Base-by-base conservation (phyloP, 2,113 vertebrate genomes). In the Lepus europaeus region DNA sequence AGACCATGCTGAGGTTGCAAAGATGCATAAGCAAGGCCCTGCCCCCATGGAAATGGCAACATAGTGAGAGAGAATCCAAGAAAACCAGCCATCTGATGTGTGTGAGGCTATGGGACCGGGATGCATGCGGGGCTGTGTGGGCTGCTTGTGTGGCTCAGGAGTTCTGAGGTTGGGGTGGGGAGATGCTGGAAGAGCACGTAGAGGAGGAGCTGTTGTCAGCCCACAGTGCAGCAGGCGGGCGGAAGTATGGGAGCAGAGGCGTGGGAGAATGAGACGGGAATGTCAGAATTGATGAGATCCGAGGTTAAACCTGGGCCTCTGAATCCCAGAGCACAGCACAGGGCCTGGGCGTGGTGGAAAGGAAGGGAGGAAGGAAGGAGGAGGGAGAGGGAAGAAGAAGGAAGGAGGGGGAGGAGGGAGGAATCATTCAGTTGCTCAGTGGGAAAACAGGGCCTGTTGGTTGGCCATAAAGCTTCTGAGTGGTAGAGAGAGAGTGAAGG, bases 71-170 rank as follows among this genome's bases (percentile, higher is more conserved):
- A 68, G 20, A 25, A 81, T 25, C 33, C 59, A 19, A 33, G 20
- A 29, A 74, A 87, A 69, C 2, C 59, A 87, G 4, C 49, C 69
- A 25, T 33, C n/a, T 31, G n/a, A 29, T 92, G 79, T 29, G 63
- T 3, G 19, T 5, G 33, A 63, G 33, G 49, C 19, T 7, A 25
- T 16, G 13, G 66, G 6, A 31, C 20, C 16, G 39, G 4, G 27
- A 77, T 8, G 0, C 33, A 6, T 0, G 8, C 7, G 20, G 51
- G 53, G 25, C 79, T 6, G 16, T n/a, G 49, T 45, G 4, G 23
- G 36, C 31, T 53, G 79, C 23, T 66, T 9, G 39, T 22, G 14
- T 66, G 73, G 16, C 64, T 84, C 53, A 45, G 63, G 79, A 49
- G 29, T 64, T 12, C 39, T 39, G 39, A 7, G 45, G 45, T 1